These are phyloP conservation scores for Mythimna loreyi DNA, from an alignment of 2,888 invertebrate species.

Conservation along the genomic window DNA sequence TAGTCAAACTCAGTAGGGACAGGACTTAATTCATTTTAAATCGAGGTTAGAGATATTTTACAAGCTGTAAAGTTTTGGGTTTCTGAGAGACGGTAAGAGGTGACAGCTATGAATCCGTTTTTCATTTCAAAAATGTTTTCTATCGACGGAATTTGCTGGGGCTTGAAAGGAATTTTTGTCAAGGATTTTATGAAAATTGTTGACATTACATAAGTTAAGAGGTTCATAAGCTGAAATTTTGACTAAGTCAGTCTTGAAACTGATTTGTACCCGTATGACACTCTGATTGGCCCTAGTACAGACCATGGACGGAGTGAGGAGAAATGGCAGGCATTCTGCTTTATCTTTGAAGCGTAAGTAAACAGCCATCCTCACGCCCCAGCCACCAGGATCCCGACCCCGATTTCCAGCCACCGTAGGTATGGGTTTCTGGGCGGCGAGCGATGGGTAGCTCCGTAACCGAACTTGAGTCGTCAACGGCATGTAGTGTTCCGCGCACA, in stretches of 20 bases:
- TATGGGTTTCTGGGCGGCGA: too few species aligned
- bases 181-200: not conserved
- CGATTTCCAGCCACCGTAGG: too few species aligned
- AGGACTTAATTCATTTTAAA: constrained; percentile 67
- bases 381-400: too few species aligned
- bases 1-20: constrained; percentile 59
- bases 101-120: constrained; percentile 39
- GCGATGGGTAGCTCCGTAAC: too few species aligned
- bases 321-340: too few species aligned
- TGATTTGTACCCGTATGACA: not conserved
- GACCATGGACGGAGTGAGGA: too few species aligned
- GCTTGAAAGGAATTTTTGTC: constrained; percentile 1
- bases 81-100: constrained; percentile 18
- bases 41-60: constrained; percentile 61
- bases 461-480: too few species aligned
- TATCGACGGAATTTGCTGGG: constrained; percentile 5
- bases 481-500: too few species aligned
- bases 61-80: constrained; percentile 59
- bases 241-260: not conserved
- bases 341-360: too few species aligned
- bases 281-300: not conserved
- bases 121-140: constrained; percentile 35
- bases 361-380: too few species aligned
- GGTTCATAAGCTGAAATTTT: not conserved
- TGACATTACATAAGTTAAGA: not conserved